These are phyloP conservation scores for Platysternon megacephalum DNA, from an alignment of 2,113 vertebrate species.

Conservation along the genomic window DNA sequence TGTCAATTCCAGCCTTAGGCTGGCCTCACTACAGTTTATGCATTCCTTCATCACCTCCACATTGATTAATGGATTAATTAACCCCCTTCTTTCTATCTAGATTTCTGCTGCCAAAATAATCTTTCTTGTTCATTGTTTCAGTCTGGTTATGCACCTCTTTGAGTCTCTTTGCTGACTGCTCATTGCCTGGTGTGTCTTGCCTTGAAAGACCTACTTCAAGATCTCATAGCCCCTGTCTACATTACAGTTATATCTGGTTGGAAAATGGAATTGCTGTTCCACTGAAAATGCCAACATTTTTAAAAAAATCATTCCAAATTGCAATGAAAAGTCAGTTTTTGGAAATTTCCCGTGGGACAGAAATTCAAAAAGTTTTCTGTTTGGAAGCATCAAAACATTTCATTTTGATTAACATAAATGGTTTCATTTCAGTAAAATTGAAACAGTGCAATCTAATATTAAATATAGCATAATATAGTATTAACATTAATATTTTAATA, in stretches of 20 bases:
- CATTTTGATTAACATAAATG: background rate
- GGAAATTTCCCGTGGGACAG: background rate
- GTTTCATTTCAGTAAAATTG: background rate
- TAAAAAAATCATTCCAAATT: background rate
- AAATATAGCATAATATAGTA: background rate
- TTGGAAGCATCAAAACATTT: background rate
- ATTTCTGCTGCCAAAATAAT: background rate
- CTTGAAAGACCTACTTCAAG: background rate
- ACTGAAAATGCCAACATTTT: background rate
- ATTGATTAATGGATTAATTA: background rate
- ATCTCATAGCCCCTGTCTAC: background rate
- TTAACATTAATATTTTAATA: background rate
- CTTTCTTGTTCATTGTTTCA: background rate
- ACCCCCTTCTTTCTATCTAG: background rate
- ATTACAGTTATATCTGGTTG: background rate
- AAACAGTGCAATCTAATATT: background rate
- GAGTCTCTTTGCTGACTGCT: background rate
- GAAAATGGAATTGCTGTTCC: background rate
- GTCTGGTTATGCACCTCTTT: background rate
- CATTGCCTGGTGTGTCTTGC: background rate
- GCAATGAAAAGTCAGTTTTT: background rate
- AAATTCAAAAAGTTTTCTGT: background rate
- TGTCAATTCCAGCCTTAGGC: background rate
- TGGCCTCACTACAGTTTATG: background rate
- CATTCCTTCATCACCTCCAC: background rate